These are phyloP conservation scores for Aleiodes leptofemur DNA, from an alignment of 2,888 invertebrate species.

Conservation along the genomic window DNA sequence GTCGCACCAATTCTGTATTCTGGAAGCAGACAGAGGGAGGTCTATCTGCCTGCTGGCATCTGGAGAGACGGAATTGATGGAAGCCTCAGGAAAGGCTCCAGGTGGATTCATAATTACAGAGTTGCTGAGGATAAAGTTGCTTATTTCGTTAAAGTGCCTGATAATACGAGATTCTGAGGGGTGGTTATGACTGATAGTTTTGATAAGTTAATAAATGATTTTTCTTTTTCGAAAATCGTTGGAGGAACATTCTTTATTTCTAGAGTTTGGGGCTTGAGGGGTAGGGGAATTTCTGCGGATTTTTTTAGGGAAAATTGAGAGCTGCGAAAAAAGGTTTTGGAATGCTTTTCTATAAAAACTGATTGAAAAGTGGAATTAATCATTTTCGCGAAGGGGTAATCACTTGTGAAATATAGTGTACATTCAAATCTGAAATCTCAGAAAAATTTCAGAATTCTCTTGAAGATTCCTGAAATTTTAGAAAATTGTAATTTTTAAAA, in stretches of 20 bases:
- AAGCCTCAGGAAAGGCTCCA: constrained; percentile 88
- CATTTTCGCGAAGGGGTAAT: no score
- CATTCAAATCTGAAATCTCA: no score
- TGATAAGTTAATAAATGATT: not conserved
- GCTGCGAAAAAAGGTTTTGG: no score
- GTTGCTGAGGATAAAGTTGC: constrained; percentile 88
- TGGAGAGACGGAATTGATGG: constrained; percentile 96
- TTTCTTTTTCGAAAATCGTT: not conserved
- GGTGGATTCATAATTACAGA: constrained; percentile 93
- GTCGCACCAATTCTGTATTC: constrained; percentile 90
- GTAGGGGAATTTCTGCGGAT: no score
- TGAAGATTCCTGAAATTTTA: no score
- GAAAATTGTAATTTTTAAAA: no score
- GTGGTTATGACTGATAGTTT: constrained; percentile 13
- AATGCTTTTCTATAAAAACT: no score
- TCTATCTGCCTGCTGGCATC: constrained; percentile 92
- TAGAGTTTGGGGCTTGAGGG: no score
- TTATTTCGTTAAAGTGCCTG: constrained; percentile 89
- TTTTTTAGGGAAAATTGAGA: not conserved
- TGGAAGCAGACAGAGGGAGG: constrained; percentile 84
- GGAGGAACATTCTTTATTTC: not conserved
- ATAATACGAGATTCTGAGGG: constrained; percentile 85
- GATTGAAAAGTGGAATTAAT: no score
- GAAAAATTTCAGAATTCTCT: no score
- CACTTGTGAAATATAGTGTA: no score